Percentiles rank a stretch among this genome's conserved stretches.
Conservation (phyloP, 23 tunicate species). For the Corella eumyota region DNA sequence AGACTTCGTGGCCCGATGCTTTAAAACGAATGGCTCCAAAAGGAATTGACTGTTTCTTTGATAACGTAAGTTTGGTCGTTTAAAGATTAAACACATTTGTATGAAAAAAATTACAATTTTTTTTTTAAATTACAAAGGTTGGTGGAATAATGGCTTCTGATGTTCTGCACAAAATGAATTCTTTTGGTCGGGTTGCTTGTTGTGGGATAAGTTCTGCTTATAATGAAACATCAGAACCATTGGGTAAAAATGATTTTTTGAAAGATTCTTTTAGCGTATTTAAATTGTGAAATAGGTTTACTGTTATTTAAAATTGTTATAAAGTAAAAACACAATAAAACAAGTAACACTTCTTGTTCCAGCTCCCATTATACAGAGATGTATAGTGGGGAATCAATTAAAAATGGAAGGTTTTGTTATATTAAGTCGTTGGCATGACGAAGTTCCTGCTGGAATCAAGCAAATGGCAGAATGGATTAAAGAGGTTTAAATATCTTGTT, state of each 20-base stretch:
- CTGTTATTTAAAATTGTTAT: too few relatives aligned
- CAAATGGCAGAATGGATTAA: conserved; percentile 34
- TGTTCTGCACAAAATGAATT: conserved; percentile 40
- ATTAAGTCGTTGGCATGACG: too few relatives aligned
- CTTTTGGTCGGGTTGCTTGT: conserved; percentile 39
- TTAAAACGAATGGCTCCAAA: conserved; percentile 60
- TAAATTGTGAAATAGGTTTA: too few relatives aligned
- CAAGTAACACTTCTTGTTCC: too few relatives aligned
- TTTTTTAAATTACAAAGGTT: conserved; percentile 30
- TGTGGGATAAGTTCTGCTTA: conserved; percentile 46
- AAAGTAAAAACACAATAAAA: too few relatives aligned
- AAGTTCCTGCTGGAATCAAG: conserved; percentile 12
- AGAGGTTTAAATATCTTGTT: conserved; percentile 19
- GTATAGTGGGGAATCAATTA: too few relatives aligned
- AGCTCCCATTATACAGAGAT: too few relatives aligned
- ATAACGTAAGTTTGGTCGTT: conserved; percentile 33
- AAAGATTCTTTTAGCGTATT: too few relatives aligned
- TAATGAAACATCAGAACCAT: conserved; percentile 11
- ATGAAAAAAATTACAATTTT: too few relatives aligned
- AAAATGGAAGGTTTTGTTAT: too few relatives aligned
- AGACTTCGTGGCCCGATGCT: conserved; percentile 22
- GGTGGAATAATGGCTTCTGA: conserved; percentile 60
- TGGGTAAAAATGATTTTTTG: too few relatives aligned
- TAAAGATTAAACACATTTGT: too few relatives aligned
- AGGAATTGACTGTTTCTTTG: conserved; percentile 89